Base-by-base conservation (phyloP, 2,888 invertebrate genomes). In the Hypercompe scribonia region DNA sequence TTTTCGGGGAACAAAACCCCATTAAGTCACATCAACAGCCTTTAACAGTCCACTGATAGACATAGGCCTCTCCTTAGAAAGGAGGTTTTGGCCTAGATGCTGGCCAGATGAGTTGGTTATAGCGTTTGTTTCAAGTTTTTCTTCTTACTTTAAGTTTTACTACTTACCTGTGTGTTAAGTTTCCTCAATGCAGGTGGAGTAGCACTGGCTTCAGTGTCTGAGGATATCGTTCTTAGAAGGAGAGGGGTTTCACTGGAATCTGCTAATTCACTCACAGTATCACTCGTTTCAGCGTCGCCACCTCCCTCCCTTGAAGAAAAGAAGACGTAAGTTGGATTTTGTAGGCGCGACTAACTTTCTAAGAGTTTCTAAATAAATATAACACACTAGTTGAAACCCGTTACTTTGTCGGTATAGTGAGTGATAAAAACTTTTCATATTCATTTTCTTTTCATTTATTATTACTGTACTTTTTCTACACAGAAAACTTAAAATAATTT, bases 151-250 rank as follows among this genome's bases (percentile, higher is more conserved):
- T n/a, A n/a, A n/a, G n/a, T n/a, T n/a, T n/a, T 54, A 71, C 39
- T 31, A 68, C 83, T 77, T 81, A 94, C 96, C 92, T 95, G 96
- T 73, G 91, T 92, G 54, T 95, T 94, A 36, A 95, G 88, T 84
- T 95, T 96, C 70, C 94, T 91, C 4, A 94, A 78, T 0, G 88
- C 91, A 3, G 95, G 94, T 54, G 95, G 96, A 3, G 96, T 95
- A 65, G 93, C 91, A 76, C 92, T 92, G n/a, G 94, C 91, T 72
- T 95, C 95, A 0, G 95, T 96, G 87, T 97, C 97, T 21, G 96
- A 96, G 15, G 97, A 97, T 86, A 97, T 97, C 21, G 97, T 96
- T 68, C 97, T 91, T 68, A 96, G 87, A 58, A 96, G 84, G 74
- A 97, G 93, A 65, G 97, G 96, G 7, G 95, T 93, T 73, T 95